phyloP scores from a whole-genome alignment of 1,140 invertebrate genomes.

The Sitophilus oryzae region DNA sequence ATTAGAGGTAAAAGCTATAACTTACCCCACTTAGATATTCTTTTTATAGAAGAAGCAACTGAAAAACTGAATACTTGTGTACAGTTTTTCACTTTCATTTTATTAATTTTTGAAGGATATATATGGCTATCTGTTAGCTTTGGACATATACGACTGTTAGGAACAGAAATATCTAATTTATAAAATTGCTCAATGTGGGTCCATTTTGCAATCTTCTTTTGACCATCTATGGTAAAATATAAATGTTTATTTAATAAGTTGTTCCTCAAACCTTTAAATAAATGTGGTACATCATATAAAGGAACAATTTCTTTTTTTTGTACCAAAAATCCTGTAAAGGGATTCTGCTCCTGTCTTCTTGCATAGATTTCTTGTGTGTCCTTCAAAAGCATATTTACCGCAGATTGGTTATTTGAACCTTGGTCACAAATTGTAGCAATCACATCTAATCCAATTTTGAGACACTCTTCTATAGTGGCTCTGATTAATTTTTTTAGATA shows the following conservation, averaged over 20 bases:
- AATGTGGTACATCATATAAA: conserved; percentile 37
- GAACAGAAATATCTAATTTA: conserved; percentile 9
- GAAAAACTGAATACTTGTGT: conserved; percentile 37
- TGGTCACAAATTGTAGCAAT: conserved; percentile 36
- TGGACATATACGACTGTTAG: conserved; percentile 3
- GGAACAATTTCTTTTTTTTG: conserved; percentile 32
- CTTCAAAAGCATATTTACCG: conserved; percentile 29
- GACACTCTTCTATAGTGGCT: conserved; percentile 24
- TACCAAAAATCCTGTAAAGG: conserved; percentile 26
- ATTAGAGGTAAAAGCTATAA: neutral
- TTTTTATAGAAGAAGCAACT: conserved; percentile 31
- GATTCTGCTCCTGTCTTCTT: conserved; percentile 21
- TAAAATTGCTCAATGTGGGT: conserved; percentile 22
- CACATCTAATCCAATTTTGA: conserved; percentile 32
- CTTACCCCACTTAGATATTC: conserved; percentile 26
- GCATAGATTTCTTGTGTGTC: conserved; percentile 1
- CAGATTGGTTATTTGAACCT: conserved; percentile 28
- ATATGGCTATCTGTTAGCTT: conserved; percentile 36
- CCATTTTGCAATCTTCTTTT: conserved; percentile 28
- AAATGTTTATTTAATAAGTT: conserved; percentile 37
- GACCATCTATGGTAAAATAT: conserved; percentile 19
- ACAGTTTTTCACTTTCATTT: conserved; percentile 37
- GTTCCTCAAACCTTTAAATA: conserved; percentile 39
- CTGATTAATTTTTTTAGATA: conserved; percentile 24
- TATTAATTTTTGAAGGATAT: conserved; percentile 25